Base-by-base conservation (phyloP, 92 coral and sea anemone species). In the Scolanthus callimorphus region DNA sequence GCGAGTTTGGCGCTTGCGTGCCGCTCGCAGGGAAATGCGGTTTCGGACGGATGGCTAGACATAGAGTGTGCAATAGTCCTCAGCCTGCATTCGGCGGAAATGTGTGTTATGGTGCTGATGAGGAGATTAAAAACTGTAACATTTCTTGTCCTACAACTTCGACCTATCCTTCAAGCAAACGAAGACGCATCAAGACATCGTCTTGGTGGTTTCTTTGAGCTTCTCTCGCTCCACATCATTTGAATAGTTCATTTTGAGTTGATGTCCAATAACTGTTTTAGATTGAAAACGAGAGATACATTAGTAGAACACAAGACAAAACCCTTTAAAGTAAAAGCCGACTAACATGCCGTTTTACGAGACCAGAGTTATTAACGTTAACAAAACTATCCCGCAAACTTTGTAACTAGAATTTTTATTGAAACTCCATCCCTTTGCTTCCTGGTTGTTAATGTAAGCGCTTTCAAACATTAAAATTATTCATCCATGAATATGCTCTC, bases 11-110 rank as follows among this genome's bases (percentile, higher is more conserved):
- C 11, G 22, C 27, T 11, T 66, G 73, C 17, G 53, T 30, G 11
- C 8, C 34, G 4, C 57, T 2, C 74, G 82, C 83, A 65, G 27
- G 26, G 17, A 17, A 53, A 3, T 66, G 73, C 39, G 73, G 73
- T 2, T 13, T 4, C 25, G 73, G 73, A 0, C 34, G 39, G 17
- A 29, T 20, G 27, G 29, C 27, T 6, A 60, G 73, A 13, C 34
- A 31, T 0, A 51, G 73, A 43, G 54, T 38, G 0, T 66, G 73
- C 24, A 54, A 37, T 24, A 66, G 53, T 66, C 73, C 73, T 3
- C 49, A 11, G 1, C 70, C 70, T 17, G 29, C 49, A 23, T 23
- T 49, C 12, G 62, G 62, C 4, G 73, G 73, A 1, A 52, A 52
- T 13, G 9, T 9, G 2, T 66, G 73, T 23, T 38, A 66, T 38